Evolutionary conservation across 2,888 invertebrate genomes (phyloP), one percentile per base, ranked within the genome.

Genomic region (Helobdella robusta): DNA sequence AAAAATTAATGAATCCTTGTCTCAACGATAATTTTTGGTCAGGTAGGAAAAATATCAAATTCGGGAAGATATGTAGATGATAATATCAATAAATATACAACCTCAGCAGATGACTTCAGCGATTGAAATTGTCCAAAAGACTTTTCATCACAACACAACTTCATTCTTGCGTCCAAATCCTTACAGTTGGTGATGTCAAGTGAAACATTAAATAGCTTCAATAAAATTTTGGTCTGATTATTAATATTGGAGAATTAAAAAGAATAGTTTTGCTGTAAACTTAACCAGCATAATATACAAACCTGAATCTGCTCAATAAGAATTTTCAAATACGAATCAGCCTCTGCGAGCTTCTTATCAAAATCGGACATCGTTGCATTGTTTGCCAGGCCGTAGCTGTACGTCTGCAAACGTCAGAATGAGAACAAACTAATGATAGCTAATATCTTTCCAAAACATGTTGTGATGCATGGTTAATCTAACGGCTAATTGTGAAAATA

Each of bases 251-350:
- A 69, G 66, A 59, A 58, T 54, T 59, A 66, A 66, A 73, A 70
- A 8, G 30, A 20, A 64, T 25, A 52, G 6, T 8, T 32, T n/a
- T 32, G 23, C 28, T 64, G 52, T 11, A 58, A 32, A 15, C 23
- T 52, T 8, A 52, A 52, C n/a, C n/a, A n/a, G n/a, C n/a, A n/a
- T n/a, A 25, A 23, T 32, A 34, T 2, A 60, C 56, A 20, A 40
- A 70, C 72, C 67, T 72, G 50, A 8, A 72, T 69, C 46, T 72
- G 71, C 2, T 70, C 70, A 18, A 97, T 95, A 83, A 97, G 86
- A 70, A 95, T 84, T 82, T 94, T 93, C 67, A 97, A 84, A 81
- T 94, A 95, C 25, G 90, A 90, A 82, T 97, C 95, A 0, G 95
- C 92, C 82, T 97, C 95, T 0, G 89, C 85, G 64, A 97, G 86